Evolutionary conservation across 2,888 invertebrate species (phyloP), one percentile per base, ranked within the genome.

Genomic region (Germaria angustata): DNA sequence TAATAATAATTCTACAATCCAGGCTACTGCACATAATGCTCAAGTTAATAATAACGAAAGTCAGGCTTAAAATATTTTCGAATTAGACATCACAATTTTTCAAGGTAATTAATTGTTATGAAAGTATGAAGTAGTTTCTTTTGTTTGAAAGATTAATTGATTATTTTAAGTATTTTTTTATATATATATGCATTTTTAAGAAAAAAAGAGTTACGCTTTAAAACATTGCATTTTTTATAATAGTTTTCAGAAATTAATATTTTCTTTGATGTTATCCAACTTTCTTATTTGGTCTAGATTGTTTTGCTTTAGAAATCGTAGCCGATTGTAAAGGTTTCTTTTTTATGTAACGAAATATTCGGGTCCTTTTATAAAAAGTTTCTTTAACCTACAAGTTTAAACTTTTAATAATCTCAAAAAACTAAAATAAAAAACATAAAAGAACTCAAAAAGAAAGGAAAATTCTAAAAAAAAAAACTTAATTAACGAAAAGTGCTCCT

Each of bases 11-110:
- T 39, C 59, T 57, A 28, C 49, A 9, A 13, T 28, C n/a, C 15
- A 17, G 1, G 63, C 72, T 32, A 8, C 49, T 17, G 4, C 36
- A 28, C 66, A 68, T 41, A 66, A 63, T 68, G 79, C 65, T 65
- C 81, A 78, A 44, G 82, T 84, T 65, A 86, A 85, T 71, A 84
- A 83, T 51, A 83, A 85, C 63, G 89, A 89, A 71, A 89, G 89
- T 84, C 88, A 86, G 82, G 89, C 89, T 85, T 89, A 90, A 89
- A 84, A 44, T 24, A 6, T 34, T 46, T 22, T 41, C 13, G 9
- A 5, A 53, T 17, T 51, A 36, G 51, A 8, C 49, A 32, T 51
- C 49, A 9, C 9, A 32, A 15, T 49, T 59, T 72, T 72, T 39
- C n/a, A 57, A 72, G 53, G 57, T 76, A 76, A 73, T 41, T 61